Evolutionary conservation across 2,888 invertebrate species (phyloP).

Genomic region (Pycnomerus fuliginosus): DNA sequence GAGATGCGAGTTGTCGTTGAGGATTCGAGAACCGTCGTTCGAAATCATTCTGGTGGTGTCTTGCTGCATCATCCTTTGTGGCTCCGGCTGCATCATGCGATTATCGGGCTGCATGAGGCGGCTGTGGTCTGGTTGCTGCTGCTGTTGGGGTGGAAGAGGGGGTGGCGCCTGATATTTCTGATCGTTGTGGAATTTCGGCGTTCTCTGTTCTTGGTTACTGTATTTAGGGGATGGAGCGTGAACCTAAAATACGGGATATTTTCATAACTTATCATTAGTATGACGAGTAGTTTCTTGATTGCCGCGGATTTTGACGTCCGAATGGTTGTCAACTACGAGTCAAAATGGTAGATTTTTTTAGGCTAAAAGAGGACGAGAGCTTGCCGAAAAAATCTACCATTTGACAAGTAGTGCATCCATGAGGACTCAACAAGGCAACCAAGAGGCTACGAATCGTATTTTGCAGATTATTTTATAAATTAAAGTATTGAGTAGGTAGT

Average conservation of each 20-base stretch:
- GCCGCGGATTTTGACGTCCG: too few relatives aligned
- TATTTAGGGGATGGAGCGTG: conserved; percentile 47
- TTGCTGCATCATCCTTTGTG: conserved; percentile 41
- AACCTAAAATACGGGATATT: conserved; percentile 31
- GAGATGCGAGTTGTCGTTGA: conserved; percentile 31
- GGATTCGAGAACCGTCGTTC: conserved; percentile 37
- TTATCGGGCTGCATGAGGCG: conserved; percentile 44
- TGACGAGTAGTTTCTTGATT: background rate
- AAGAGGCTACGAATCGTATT: too few relatives aligned
- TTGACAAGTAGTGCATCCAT: too few relatives aligned
- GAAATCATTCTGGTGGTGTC: conserved; percentile 31
- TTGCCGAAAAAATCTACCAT: too few relatives aligned
- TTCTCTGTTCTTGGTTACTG: conserved; percentile 39
- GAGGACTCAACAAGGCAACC: too few relatives aligned
- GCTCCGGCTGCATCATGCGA: conserved; percentile 41
- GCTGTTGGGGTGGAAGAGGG: conserved; percentile 7
- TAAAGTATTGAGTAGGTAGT: too few relatives aligned
- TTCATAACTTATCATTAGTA: conserved; percentile 5
- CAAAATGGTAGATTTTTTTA: too few relatives aligned
- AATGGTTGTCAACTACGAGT: too few relatives aligned
- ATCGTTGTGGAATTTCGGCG: conserved; percentile 36
- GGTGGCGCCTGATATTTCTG: conserved; percentile 30
- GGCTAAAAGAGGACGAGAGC: too few relatives aligned
- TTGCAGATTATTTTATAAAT: too few relatives aligned
- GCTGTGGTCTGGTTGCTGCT: conserved; percentile 31